Evolutionary conservation across 2,797 vertebrate genomes (phyloP).

Genomic region (Enteromius thamalakanensis): DNA sequence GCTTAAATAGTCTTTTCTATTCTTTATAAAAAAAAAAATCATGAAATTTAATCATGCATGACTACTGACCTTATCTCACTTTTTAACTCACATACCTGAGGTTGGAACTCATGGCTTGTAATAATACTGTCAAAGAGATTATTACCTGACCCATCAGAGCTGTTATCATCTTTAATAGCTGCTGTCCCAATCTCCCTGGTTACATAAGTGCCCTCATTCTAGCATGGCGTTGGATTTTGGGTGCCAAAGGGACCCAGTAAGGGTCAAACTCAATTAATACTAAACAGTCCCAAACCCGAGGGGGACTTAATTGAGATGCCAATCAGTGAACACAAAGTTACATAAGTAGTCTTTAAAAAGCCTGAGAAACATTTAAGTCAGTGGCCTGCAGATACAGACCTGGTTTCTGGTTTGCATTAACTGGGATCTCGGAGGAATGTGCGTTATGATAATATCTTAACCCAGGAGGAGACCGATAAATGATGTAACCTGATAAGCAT

Average conservation of each 20-base stretch:
- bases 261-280: constrained; percentile 31
- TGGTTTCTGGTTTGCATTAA: constrained; percentile 34
- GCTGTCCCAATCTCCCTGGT: constrained; percentile 12
- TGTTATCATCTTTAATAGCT: constrained; percentile 41
- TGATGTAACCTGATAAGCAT: constrained; percentile 14
- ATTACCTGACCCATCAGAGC: constrained; percentile 37
- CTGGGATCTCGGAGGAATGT: constrained; percentile 14
- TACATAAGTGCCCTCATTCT: constrained; percentile 34
- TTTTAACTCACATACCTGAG: background rate
- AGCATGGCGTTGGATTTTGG: background rate
- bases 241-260: background rate
- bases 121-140: constrained; percentile 26
- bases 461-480: constrained; percentile 13
- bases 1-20: background rate
- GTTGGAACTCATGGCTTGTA: constrained; percentile 14
- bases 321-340: constrained; percentile 16
- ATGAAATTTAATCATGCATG: constrained; percentile 1
- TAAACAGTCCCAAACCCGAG: constrained; percentile 2
- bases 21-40: background rate
- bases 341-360: constrained; percentile 20
- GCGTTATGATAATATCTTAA: constrained; percentile 28
- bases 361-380: constrained; percentile 10
- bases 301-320: constrained; percentile 28
- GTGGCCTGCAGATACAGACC: constrained; percentile 3
- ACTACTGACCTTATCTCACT: background rate